These are phyloP conservation scores for Neopipo cinnamomea DNA, from an alignment of 2,113 vertebrate genomes.

Conservation along the genomic window DNA sequence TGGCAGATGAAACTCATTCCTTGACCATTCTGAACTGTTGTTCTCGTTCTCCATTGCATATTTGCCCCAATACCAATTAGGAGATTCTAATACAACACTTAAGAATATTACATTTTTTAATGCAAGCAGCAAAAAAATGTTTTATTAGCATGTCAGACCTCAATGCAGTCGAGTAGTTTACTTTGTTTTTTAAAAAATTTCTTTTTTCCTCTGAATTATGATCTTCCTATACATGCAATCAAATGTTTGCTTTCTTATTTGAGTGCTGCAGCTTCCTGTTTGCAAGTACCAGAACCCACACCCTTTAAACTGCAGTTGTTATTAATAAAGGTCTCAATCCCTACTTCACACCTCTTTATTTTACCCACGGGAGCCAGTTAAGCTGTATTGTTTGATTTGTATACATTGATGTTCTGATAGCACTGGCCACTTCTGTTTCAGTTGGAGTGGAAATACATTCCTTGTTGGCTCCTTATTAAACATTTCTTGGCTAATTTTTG, in stretches of 20 bases:
- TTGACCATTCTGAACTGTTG: not conserved
- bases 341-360: constrained; percentile 56
- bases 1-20: not conserved
- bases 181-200: not conserved
- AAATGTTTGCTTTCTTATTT: not conserved
- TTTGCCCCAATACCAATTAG: not conserved
- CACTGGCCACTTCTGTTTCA: constrained; percentile 22
- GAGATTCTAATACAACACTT: not conserved
- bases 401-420: constrained; percentile 43
- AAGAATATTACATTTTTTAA: not conserved
- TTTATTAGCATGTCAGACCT: not conserved
- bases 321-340: constrained; percentile 57
- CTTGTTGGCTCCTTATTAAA: constrained; percentile 1
- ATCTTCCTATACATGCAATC: not conserved
- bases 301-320: constrained; percentile 22
- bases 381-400: constrained; percentile 52
- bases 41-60: not conserved
- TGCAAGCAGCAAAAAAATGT: not conserved
- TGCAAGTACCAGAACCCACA: not conserved
- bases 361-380: constrained; percentile 32
- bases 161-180: not conserved
- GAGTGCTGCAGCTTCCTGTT: constrained; percentile 23
- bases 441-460: constrained; percentile 1
- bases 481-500: not conserved
- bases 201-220: not conserved